These are phyloP conservation scores for Mylabris sibirica DNA, from an alignment of 2,888 invertebrate genomes.

Conservation along the genomic window DNA sequence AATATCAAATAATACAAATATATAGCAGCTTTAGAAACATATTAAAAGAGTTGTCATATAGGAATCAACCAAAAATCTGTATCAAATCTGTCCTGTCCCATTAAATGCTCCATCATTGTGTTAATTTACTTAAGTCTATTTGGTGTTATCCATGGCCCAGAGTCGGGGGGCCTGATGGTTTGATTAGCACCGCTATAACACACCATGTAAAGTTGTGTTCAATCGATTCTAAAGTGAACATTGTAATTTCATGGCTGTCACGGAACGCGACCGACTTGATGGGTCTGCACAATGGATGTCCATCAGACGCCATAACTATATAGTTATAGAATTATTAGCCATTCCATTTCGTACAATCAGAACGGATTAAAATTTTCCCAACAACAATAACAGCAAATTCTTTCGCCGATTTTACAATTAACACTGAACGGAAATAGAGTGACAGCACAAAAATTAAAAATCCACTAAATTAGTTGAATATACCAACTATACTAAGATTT, in stretches of 20 bases:
- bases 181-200: slow-evolving; percentile 54
- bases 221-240: slow-evolving; percentile 62
- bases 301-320: slow-evolving; percentile 51
- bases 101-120: slow-evolving; percentile 58
- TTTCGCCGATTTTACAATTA: background rate
- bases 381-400: background rate
- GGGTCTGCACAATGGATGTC: slow-evolving; percentile 57
- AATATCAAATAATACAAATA: slow-evolving; percentile 5
- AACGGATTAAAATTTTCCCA: background rate
- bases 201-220: slow-evolving; percentile 58
- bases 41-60: background rate
- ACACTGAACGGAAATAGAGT: background rate
- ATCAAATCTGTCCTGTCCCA: slow-evolving; percentile 35
- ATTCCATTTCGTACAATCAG: slow-evolving; percentile 45
- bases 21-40: too few relatives aligned
- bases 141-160: slow-evolving; percentile 39
- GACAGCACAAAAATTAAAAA: background rate
- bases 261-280: slow-evolving; percentile 57
- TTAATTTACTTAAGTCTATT: slow-evolving; percentile 55
- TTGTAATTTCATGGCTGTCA: slow-evolving; percentile 63
- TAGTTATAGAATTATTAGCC: slow-evolving; percentile 57
- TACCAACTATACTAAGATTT: background rate
- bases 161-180: slow-evolving; percentile 45
- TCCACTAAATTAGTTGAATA: background rate
- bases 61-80: slow-evolving; percentile 24